phyloP scores from a whole-genome alignment of 2,797 vertebrate species.

The Gallinago solitaria region DNA sequence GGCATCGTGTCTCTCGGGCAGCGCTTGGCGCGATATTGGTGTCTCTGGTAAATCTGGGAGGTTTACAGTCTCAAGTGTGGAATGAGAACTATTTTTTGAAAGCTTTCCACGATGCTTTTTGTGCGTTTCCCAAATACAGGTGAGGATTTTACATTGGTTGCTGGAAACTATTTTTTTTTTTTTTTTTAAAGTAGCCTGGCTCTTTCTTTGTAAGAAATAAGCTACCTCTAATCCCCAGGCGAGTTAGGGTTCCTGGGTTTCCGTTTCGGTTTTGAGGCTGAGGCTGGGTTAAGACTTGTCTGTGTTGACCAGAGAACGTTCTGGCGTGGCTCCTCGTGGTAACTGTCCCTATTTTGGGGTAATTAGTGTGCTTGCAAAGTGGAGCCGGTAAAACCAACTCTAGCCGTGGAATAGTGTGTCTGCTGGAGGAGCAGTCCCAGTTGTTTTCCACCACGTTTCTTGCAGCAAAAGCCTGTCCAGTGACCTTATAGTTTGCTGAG shows the following conservation, averaged over 20 bases:
- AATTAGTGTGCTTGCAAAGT: not conserved
- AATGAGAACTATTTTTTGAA: not conserved
- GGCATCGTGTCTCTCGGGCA: rapidly evolving
- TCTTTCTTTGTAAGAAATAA: not conserved
- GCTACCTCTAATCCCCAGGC: not conserved
- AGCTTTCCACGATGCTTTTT: rapidly evolving
- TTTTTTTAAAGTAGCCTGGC: not conserved
- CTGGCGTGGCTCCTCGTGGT: not conserved
- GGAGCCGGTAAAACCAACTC: not conserved
- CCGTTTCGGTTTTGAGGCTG: not conserved
- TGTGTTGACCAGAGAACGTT: not conserved
- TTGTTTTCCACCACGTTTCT: not conserved
- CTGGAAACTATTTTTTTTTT: not conserved
- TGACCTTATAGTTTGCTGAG: not conserved
- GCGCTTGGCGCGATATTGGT: not conserved
- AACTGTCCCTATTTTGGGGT: not conserved
- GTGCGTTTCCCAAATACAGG: not conserved
- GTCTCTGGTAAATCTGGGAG: not conserved
- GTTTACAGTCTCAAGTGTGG: not conserved
- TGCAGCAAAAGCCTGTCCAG: not conserved
- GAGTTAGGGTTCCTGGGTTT: not conserved
- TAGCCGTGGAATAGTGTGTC: not conserved
- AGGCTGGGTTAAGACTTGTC: not conserved
- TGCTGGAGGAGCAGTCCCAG: not conserved
- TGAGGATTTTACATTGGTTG: not conserved